Evolutionary conservation across 2,113 vertebrate genomes (phyloP).

Genomic region (Pachypanchax playfairii): DNA sequence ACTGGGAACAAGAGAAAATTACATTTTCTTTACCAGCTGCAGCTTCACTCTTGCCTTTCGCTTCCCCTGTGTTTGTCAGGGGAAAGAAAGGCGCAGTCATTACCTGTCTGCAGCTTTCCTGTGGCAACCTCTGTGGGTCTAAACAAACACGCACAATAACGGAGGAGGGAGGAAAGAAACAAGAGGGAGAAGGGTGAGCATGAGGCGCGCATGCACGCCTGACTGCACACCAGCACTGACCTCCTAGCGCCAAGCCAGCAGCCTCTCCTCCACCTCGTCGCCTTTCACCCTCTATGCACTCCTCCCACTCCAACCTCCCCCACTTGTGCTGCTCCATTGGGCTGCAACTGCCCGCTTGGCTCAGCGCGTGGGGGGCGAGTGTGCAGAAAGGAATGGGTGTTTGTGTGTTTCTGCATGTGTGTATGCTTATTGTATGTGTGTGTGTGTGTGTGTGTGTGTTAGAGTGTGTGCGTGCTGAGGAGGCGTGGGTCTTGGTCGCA

Average conservation of each 20-base stretch:
- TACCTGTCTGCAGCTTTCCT: constrained; percentile 70
- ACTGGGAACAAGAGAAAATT: background rate
- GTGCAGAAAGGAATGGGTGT: constrained; percentile 40
- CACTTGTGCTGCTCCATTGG: constrained; percentile 79
- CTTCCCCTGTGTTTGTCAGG: constrained; percentile 37
- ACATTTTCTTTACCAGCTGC: constrained; percentile 24
- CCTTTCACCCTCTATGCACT: constrained; percentile 58
- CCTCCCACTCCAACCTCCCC: constrained; percentile 18
- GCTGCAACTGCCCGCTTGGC: constrained; percentile 79
- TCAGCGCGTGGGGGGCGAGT: constrained; percentile 70
- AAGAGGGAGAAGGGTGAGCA: constrained; percentile 40
- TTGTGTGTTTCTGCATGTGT: constrained; percentile 21
- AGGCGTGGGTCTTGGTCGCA: constrained; percentile 58
- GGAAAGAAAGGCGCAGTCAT: constrained; percentile 48
- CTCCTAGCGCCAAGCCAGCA: constrained; percentile 68
- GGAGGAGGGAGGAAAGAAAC: constrained; percentile 38
- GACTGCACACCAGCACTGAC: constrained; percentile 72
- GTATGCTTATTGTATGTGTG: constrained; percentile 2
- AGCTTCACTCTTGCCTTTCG: constrained; percentile 7
- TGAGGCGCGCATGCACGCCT: constrained; percentile 71
- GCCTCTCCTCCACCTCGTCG: constrained; percentile 45
- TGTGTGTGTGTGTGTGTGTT: constrained; percentile 17
- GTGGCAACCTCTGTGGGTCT: constrained; percentile 66
- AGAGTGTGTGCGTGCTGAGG: constrained; percentile 18
- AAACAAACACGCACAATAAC: constrained; percentile 52